Base-by-base conservation (phyloP, 2,797 vertebrate species). In the Rhadinocentrus ornatus region DNA sequence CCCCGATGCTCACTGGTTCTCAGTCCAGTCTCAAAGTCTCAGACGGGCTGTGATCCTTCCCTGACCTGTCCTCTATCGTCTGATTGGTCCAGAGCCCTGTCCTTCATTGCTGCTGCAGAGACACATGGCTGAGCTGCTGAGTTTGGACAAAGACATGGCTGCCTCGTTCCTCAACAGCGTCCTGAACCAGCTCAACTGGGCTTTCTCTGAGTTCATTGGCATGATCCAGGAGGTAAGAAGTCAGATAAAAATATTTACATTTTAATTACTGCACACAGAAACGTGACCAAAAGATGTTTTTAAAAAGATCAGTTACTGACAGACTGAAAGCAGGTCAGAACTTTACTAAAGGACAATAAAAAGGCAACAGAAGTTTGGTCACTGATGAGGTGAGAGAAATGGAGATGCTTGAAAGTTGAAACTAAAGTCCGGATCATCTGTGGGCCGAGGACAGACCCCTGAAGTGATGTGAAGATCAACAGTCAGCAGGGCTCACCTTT, bases 101-200 rank as follows among this genome's bases (percentile, higher is more conserved):
- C 98, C 98, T 0, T 99, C 98, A 56, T 90, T 96, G 69, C 87
- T 98, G 88, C 96, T 99, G 73, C 98, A 99, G 95, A 95, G 85
- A 79, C 97, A 99, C 92, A 99, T 99, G 97, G 97, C 98, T 0
- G 95, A 96, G 56, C 94, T 99, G 75, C 96, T 99, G 48, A 93
- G 93, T 44, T 77, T 93, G 8, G 97, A 97, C 65, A 95, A 95
- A 0, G 96, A 98, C 56, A 96, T 98, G 95, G 98, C 97, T 0
- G 97, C 98, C 79, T 97, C 97, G 73, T 99, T 99, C 91, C 96
- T 99, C 85, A 99, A 99, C 95, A 99, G 97, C 0, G 97, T 99
- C 88, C 95, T 99, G 60, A 99, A 99, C 91, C 98, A 99, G 86
- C 96, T 99, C 50, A 99, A 99, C 94, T 99, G 98, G 98, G 98